These are phyloP conservation scores for Episyrphus balteatus DNA, from an alignment of 1,140 invertebrate genomes.

Conservation along the genomic window DNA sequence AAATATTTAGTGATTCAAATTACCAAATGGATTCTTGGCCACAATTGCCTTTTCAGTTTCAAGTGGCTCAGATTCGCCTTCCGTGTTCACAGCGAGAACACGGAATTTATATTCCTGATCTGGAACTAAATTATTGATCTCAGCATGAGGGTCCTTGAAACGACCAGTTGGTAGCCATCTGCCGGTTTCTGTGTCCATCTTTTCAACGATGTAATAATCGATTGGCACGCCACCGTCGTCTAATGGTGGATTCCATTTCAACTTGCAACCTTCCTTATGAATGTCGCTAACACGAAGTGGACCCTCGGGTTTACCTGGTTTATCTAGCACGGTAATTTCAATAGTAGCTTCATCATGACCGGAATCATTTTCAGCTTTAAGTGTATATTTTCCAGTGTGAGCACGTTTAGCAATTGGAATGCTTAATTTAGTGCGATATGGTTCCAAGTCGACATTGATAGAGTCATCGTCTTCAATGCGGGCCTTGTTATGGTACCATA, in stretches of 20 bases:
- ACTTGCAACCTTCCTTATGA: constrained; percentile 82
- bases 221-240: constrained; percentile 87
- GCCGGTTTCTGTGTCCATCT: constrained; percentile 73
- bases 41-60: constrained; percentile 79
- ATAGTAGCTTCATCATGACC: constrained; percentile 87
- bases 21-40: constrained; percentile 88
- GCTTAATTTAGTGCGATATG: constrained; percentile 74
- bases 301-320: constrained; percentile 82
- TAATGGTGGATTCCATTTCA: constrained; percentile 88
- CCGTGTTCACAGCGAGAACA: constrained; percentile 87
- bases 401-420: constrained; percentile 61
- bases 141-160: constrained; percentile 70
- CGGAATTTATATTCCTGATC: constrained; percentile 96
- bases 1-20: constrained; percentile 44
- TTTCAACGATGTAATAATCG: constrained; percentile 86
- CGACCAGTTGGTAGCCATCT: constrained; percentile 75
- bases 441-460: constrained; percentile 70
- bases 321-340: constrained; percentile 75
- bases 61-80: constrained; percentile 88
- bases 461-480: constrained; percentile 51
- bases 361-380: constrained; percentile 85
- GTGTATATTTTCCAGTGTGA: constrained; percentile 73
- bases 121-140: constrained; percentile 72
- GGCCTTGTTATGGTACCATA: constrained; percentile 75
- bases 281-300: constrained; percentile 81